These are phyloP conservation scores for Drosophila pandora DNA, from an alignment of 1,140 invertebrate species.

Conservation along the genomic window DNA sequence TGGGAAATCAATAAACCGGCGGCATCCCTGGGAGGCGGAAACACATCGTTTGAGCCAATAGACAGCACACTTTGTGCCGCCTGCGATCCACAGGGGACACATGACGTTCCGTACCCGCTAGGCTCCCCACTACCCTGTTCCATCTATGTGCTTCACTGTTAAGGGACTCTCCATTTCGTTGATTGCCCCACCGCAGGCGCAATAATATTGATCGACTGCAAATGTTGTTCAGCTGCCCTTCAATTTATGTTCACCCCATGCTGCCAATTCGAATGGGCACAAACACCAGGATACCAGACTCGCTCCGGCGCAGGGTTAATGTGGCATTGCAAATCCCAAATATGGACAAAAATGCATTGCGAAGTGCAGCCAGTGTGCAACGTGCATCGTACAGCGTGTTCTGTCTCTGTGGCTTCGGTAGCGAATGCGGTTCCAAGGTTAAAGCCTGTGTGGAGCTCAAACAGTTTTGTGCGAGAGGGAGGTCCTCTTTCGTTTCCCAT, in stretches of 20 bases:
- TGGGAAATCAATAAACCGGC: constrained; percentile 42
- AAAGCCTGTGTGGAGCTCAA: constrained; percentile 66
- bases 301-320: constrained; percentile 1
- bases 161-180: constrained; percentile 49
- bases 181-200: constrained; percentile 52
- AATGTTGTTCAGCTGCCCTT: constrained; percentile 42
- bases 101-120: constrained; percentile 11
- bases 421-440: constrained; percentile 38
- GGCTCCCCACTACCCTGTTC: neutral
- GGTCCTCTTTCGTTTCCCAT: constrained; percentile 16
- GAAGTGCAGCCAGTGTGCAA: constrained; percentile 18
- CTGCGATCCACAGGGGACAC: constrained; percentile 20
- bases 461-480: constrained; percentile 31
- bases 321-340: constrained; percentile 49
- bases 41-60: constrained; percentile 3
- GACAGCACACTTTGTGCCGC: constrained; percentile 14
- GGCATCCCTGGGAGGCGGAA: constrained; percentile 9
- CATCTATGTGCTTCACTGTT: constrained; percentile 19
- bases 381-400: neutral
- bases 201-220: constrained; percentile 58
- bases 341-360: constrained; percentile 57
- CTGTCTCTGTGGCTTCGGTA: constrained; percentile 4
- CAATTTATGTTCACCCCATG: constrained; percentile 32
- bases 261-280: constrained; percentile 35
- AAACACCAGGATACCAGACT: neutral